Evolutionary conservation across 2,888 invertebrate species (phyloP).

Genomic region (Amblyteles armatorius): DNA sequence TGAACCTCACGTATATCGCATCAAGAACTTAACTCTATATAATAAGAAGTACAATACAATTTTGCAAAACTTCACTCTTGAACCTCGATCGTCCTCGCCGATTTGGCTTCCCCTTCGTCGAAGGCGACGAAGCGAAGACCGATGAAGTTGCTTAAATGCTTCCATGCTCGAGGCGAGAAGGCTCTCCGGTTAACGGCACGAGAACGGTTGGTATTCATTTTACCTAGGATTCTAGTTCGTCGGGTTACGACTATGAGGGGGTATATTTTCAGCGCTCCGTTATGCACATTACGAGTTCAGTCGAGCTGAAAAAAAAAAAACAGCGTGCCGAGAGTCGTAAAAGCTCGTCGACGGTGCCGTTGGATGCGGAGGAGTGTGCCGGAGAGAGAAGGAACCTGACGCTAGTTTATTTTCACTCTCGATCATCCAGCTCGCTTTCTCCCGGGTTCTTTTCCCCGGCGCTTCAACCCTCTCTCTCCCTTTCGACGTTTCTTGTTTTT

Average conservation of each 20-base stretch:
- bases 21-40: not conserved
- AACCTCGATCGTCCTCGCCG: not conserved
- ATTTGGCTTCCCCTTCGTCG: no score
- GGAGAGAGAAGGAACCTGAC: conserved; percentile 48
- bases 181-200: conserved; percentile 5
- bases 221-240: conserved; percentile 37
- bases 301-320: conserved; percentile 51
- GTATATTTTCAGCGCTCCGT: conserved; percentile 60
- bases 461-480: conserved; percentile 15
- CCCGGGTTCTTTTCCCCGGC: conserved; percentile 12
- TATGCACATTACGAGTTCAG: conserved; percentile 66
- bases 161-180: not conserved
- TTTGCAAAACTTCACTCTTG: not conserved
- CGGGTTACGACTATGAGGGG: conserved; percentile 23
- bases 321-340: conserved; percentile 62
- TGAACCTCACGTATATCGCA: not conserved
- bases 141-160: not conserved
- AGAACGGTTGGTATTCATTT: conserved; percentile 37
- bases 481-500: not conserved
- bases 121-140: not conserved
- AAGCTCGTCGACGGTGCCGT: conserved; percentile 49
- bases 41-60: no score
- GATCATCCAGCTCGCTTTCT: conserved; percentile 56
- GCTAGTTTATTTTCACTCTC: conserved; percentile 68
- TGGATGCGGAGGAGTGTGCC: conserved; percentile 36